phyloP scores from a whole-genome alignment of 2,113 vertebrate species.

The Sciurus niger region DNA sequence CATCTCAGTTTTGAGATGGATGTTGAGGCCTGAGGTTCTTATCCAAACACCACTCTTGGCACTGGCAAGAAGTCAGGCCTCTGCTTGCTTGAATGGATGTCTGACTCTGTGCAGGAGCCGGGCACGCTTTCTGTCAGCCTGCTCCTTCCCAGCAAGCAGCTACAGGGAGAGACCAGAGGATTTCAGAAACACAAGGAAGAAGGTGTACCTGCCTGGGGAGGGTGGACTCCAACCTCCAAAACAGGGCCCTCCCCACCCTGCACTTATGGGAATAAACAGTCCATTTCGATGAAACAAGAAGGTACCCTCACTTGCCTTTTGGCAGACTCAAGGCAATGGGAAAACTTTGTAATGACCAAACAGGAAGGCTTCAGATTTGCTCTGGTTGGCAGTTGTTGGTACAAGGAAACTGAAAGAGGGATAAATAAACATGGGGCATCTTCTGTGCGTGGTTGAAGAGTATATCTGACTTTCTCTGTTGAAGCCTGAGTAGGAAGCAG shows the following conservation, averaged over 20 bases:
- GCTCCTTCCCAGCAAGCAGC: neutral
- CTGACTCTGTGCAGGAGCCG: fast-evolving
- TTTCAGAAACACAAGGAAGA: neutral
- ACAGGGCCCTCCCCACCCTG: fast-evolving
- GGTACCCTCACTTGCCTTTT: neutral
- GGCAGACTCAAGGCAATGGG: neutral
- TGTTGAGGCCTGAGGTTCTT: neutral
- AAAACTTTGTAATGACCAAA: neutral
- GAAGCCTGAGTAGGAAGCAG: neutral
- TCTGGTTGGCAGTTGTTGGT: neutral
- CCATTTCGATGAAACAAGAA: neutral
- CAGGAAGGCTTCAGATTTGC: neutral
- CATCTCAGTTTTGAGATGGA: neutral
- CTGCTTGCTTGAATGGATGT: neutral
- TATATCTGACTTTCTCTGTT: neutral
- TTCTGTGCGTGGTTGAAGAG: neutral
- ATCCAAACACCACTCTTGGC: neutral
- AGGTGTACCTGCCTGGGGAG: neutral
- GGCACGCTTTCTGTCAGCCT: neutral
- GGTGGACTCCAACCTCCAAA: neutral
- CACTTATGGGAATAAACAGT: neutral
- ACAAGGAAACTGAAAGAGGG: fast-evolving
- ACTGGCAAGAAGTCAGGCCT: neutral
- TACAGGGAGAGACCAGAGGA: neutral
- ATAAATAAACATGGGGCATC: neutral